These are phyloP conservation scores for Glaucomys volans DNA, from an alignment of 2,113 vertebrate species.

Conservation along the genomic window DNA sequence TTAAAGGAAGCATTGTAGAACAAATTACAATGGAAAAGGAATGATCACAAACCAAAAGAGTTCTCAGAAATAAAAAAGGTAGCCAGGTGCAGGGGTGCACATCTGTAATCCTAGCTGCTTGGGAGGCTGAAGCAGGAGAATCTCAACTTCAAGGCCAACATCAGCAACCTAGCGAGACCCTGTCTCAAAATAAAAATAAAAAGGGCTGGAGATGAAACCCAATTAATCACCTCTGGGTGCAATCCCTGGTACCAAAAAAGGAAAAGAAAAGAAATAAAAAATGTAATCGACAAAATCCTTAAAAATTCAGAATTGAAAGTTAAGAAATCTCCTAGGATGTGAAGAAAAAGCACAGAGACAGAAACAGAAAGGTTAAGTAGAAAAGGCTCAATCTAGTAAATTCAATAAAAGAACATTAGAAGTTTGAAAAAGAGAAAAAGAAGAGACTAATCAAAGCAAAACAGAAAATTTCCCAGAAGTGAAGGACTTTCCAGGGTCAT, in stretches of 20 bases:
- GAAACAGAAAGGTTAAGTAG: background rate
- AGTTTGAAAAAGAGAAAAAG: background rate
- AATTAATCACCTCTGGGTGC: too few species aligned
- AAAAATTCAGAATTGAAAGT: background rate
- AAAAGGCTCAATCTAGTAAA: background rate
- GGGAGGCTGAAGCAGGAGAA: too few species aligned
- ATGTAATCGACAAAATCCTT: too few species aligned
- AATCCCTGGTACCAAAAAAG: too few species aligned
- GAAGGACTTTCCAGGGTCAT: background rate
- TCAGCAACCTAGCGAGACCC: too few species aligned
- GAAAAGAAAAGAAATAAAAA: too few species aligned
- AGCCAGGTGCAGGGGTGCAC: too few species aligned
- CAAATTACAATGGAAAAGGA: background rate
- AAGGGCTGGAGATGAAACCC: too few species aligned
- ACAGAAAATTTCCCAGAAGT: slow-evolving; percentile 33
- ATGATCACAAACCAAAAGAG: background rate
- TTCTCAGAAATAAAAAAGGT: background rate
- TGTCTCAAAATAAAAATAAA: too few species aligned
- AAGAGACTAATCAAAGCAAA: background rate
- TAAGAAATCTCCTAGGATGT: background rate
- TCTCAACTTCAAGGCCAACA: too few species aligned
- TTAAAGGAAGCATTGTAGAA: slow-evolving; percentile 9
- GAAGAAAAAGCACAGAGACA: background rate
- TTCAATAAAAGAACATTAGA: background rate
- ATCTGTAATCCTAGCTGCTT: too few species aligned